Conservation (phyloP, 92 coral and sea anemone genomes). For the Heteractis magnifica region DNA sequence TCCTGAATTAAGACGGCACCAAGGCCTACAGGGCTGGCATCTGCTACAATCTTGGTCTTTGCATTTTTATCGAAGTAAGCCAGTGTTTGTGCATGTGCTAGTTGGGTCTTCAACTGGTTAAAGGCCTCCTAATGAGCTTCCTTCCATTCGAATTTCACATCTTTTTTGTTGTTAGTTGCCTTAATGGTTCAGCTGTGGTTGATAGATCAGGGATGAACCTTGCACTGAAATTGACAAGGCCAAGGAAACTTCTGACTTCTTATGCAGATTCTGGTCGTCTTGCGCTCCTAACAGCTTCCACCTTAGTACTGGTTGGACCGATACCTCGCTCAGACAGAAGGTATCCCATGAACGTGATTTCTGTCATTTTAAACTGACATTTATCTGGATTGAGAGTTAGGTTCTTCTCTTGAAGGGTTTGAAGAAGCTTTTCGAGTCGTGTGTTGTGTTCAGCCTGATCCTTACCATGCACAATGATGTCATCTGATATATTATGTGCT, state of each 20-base stretch:
- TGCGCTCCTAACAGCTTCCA: not conserved
- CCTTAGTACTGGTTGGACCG: not conserved
- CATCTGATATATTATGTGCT: not conserved
- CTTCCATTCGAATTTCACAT: not conserved
- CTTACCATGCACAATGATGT: conserved; percentile 1
- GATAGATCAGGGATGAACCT: conserved; percentile 28
- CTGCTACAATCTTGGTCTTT: conserved; percentile 17
- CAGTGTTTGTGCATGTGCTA: not conserved
- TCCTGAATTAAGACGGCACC: conserved; percentile 18
- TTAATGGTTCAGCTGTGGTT: not conserved
- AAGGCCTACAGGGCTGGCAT: conserved; percentile 15
- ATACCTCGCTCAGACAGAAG: conserved; percentile 17
- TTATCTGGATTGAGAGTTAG: not conserved
- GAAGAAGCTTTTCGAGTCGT: not conserved
- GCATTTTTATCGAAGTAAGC: conserved; percentile 8
- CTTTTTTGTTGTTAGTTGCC: not conserved
- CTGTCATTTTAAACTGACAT: not conserved
- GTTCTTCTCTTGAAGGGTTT: not conserved
- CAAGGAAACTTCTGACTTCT: conserved; percentile 3
- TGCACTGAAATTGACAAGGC: conserved; percentile 45
- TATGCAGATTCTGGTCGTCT: conserved; percentile 2
- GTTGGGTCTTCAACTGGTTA: not conserved
- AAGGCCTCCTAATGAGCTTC: not conserved
- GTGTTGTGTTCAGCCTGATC: not conserved
- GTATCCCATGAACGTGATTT: conserved; percentile 43